Evolutionary conservation across 2,888 invertebrate genomes (phyloP), one percentile per base, ranked within the genome.

Genomic region (Acrobeloides nanus): DNA sequence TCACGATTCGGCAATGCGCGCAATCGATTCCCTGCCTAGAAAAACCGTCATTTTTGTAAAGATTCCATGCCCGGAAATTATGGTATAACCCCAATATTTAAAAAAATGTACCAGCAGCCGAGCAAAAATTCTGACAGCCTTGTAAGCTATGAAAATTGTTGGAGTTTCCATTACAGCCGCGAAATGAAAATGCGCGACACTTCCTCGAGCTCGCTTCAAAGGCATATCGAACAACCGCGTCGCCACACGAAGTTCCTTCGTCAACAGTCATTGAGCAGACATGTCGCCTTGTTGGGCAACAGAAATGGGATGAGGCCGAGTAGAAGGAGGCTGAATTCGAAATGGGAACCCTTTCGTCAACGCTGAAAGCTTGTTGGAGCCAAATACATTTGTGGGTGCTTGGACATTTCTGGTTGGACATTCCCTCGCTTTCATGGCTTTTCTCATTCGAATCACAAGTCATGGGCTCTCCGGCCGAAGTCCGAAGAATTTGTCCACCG

Each of bases 41-140:
- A n/a, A n/a, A n/a, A n/a, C n/a, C n/a, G n/a, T n/a, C n/a, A n/a
- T n/a, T n/a, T n/a, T n/a, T n/a, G n/a, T n/a, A n/a, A n/a, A n/a
- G n/a, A n/a, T n/a, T n/a, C n/a, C n/a, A n/a, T n/a, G n/a, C n/a
- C n/a, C n/a, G n/a, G n/a, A n/a, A n/a, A n/a, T n/a, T n/a, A n/a
- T n/a, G n/a, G n/a, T n/a, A n/a, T n/a, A n/a, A n/a, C 4, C 3
- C 27, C 4, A 12, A 15, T 23, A 8, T 21, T 3, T 39, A 6
- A 18, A 23, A 27, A 38, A 24, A 29, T 35, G 44, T 1, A 65
- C 65, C 59, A 24, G 66, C 64, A 39, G 64, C 59, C 24, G 61
- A 55, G 47, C 67, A 67, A 35, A 62, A 62, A 33, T 62, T 58
- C 38, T 52, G 57, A 39, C 67, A 67, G 1, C 26, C 60, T 6